Conservation (phyloP, 2,113 vertebrate species). For the Progne subis region DNA sequence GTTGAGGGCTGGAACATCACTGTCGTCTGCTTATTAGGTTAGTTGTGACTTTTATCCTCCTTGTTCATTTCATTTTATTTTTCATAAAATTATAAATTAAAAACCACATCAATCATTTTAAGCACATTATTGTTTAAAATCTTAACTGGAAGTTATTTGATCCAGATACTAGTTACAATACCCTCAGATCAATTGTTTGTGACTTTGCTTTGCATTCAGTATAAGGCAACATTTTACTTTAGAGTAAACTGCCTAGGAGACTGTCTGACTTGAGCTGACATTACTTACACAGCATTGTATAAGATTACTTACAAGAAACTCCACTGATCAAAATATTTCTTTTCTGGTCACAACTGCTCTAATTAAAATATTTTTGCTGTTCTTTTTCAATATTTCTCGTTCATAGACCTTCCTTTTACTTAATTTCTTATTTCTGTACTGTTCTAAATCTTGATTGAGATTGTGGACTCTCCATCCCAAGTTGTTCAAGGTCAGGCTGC, state of each 20-base stretch:
- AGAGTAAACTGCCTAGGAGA: neutral
- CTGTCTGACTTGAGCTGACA: neutral
- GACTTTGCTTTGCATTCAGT: neutral
- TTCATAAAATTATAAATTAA: neutral
- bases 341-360: neutral
- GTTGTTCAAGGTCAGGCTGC: neutral
- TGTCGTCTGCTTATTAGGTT: neutral
- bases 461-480: neutral
- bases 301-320: neutral
- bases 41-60: neutral
- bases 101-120: neutral
- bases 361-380: neutral
- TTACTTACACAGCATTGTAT: neutral
- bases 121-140: neutral
- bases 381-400: neutral
- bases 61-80: neutral
- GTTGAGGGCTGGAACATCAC: neutral
- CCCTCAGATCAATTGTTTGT: neutral
- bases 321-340: neutral
- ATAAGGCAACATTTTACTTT: neutral
- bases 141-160: neutral
- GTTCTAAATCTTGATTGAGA: neutral
- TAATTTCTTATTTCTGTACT: neutral
- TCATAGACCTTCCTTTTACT: neutral
- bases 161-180: neutral